These are phyloP conservation scores for Ondatra zibethicus DNA, from an alignment of 2,113 vertebrate genomes.

Conservation along the genomic window DNA sequence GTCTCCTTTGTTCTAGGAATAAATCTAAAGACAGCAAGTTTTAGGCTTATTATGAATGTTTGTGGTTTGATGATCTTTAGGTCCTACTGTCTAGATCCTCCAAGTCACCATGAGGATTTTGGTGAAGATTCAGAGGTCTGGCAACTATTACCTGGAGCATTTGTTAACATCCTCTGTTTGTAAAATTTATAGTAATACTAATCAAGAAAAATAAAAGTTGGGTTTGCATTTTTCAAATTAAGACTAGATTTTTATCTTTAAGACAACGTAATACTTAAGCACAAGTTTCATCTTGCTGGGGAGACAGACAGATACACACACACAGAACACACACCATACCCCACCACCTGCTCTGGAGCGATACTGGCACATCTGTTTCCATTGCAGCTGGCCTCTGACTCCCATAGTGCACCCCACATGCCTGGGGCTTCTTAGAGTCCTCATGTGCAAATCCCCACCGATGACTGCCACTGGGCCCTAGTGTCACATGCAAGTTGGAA, in stretches of 20 bases:
- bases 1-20: neutral
- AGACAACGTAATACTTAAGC: conserved; percentile 14
- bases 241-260: neutral
- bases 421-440: neutral
- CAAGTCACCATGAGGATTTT: neutral
- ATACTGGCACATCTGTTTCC: neutral
- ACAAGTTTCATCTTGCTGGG: neutral
- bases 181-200: neutral
- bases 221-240: conserved; percentile 5
- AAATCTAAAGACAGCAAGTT: neutral
- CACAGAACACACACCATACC: neutral
- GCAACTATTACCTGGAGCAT: neutral
- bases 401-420: too few species aligned
- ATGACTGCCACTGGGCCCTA: neutral
- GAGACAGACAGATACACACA: neutral
- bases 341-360: neutral
- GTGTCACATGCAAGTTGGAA: neutral
- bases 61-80: neutral
- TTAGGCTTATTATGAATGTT: neutral
- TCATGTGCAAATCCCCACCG: neutral
- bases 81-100: conserved; percentile 26
- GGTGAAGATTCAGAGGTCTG: conserved; percentile 32
- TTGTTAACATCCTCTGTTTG: conserved; percentile 3
- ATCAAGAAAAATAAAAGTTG: conserved; percentile 4
- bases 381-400: neutral